phyloP scores from a whole-genome alignment of 2,888 invertebrate genomes.

The Ichneumon xanthorius region DNA sequence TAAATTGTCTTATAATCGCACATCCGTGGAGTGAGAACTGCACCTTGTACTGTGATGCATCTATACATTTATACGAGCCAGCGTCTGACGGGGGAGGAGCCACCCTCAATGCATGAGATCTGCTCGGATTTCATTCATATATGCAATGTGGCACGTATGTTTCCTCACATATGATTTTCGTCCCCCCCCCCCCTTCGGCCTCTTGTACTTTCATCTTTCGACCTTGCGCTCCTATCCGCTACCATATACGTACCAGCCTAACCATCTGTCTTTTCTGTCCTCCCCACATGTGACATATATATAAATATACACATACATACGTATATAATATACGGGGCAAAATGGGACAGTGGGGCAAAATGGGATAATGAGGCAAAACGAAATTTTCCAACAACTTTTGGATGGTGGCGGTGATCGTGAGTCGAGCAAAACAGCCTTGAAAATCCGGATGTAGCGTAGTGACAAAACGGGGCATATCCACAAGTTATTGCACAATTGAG shows the following conservation, averaged over 20 bases:
- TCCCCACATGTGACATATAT: not conserved
- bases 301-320: too few species aligned
- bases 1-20: slow-evolving; percentile 30
- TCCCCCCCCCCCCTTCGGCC: slow-evolving; percentile 6
- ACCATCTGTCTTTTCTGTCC: slow-evolving; percentile 25
- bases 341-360: too few species aligned
- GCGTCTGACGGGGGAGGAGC: not conserved
- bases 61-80: slow-evolving; percentile 40
- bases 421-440: too few species aligned
- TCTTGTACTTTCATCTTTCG: slow-evolving; percentile 15
- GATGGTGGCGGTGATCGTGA: too few species aligned
- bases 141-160: slow-evolving; percentile 61
- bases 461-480: too few species aligned
- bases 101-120: slow-evolving; percentile 30
- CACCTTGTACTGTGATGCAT: not conserved
- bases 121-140: slow-evolving; percentile 66
- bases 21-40: not conserved
- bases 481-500: too few species aligned
- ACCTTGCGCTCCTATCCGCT: slow-evolving; percentile 1
- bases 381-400: too few species aligned
- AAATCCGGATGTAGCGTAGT: too few species aligned
- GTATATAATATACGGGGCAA: too few species aligned
- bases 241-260: slow-evolving; percentile 4
- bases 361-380: too few species aligned
- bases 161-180: slow-evolving; percentile 59